Evolutionary conservation across 1,140 invertebrate genomes (phyloP), one percentile per base, ranked within the genome.

Genomic region (Drosophila saltans): DNA sequence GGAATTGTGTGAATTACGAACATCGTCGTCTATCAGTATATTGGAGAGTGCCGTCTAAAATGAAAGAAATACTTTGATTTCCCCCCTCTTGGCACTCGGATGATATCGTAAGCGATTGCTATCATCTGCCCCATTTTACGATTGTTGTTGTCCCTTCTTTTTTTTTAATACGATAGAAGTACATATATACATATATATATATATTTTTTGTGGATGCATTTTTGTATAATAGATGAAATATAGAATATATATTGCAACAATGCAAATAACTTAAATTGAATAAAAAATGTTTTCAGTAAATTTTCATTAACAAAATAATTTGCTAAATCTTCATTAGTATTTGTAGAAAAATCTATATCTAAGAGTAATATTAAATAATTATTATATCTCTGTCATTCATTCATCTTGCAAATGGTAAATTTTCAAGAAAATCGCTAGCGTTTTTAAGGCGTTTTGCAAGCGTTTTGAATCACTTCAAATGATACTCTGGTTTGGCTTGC

Each of bases 1-100:
- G 67, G 93, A 94, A 75, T 75, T 94, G 0, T 92, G 92, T 61
- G 92, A 93, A 30, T 41, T 82, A 60, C 81, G 78, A 2, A 68
- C 69, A 58, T 72, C 64, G n/a, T 84, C 84, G 0, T 89, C 84
- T 26, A 33, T 72, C 11, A 89, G 80, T 8, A 63, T 75, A 6
- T 8, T 80, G 55, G 83, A 88, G 8, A 83, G 84, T 24, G 52
- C 55, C 8, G 80, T 68, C 56, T 86, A 82, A 62, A 30, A 30
- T 26, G 33, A 16, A 2, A n/a, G 10, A 28, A 28, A 2, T 7
- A 16, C 16, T 24, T 24, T 24, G 7, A 52, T 52, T n/a, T n/a
- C 41, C 11, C 41, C 41, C 11, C 2, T 33, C 2, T 33, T 40
- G 33, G 33, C 33, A 4, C 3, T 6, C 6, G 33, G 3, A 36